These are phyloP conservation scores for Labroides dimidiatus DNA, from an alignment of 2,797 vertebrate species.

Conservation along the genomic window DNA sequence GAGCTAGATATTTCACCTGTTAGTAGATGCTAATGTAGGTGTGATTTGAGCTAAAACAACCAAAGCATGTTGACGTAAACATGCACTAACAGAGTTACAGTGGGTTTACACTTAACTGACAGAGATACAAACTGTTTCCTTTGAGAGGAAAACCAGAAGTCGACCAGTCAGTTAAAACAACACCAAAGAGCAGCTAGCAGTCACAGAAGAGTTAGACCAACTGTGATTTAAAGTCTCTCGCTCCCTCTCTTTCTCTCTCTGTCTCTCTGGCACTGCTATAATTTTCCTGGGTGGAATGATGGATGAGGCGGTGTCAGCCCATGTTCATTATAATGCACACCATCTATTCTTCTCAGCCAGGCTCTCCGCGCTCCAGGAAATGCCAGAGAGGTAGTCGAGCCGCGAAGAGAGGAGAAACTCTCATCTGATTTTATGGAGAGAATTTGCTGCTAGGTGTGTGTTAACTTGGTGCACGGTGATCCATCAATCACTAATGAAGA, in stretches of 20 bases:
- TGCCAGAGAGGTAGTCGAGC: slow-evolving; percentile 78
- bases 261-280: slow-evolving; percentile 80
- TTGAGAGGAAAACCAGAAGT: slow-evolving; percentile 45
- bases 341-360: slow-evolving; percentile 93
- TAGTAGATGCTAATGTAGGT: neutral
- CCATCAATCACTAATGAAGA: slow-evolving; percentile 84
- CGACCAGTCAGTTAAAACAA: slow-evolving; percentile 56
- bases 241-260: slow-evolving; percentile 58
- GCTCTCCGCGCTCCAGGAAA: slow-evolving; percentile 89
- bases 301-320: slow-evolving; percentile 92
- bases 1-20: neutral
- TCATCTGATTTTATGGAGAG: slow-evolving; percentile 76
- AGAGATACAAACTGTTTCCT: slow-evolving; percentile 37
- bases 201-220: slow-evolving; percentile 60
- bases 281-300: slow-evolving; percentile 89
- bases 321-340: slow-evolving; percentile 97
- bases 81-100: slow-evolving; percentile 17
- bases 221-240: slow-evolving; percentile 75
- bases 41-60: neutral
- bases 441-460: slow-evolving; percentile 75
- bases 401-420: slow-evolving; percentile 70
- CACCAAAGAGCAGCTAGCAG: slow-evolving; percentile 68
- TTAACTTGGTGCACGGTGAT: slow-evolving; percentile 69
- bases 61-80: slow-evolving; percentile 5
- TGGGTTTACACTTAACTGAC: slow-evolving; percentile 43